These are phyloP conservation scores for Nannoperca obscura DNA, from an alignment of 2,797 vertebrate genomes.

Conservation along the genomic window DNA sequence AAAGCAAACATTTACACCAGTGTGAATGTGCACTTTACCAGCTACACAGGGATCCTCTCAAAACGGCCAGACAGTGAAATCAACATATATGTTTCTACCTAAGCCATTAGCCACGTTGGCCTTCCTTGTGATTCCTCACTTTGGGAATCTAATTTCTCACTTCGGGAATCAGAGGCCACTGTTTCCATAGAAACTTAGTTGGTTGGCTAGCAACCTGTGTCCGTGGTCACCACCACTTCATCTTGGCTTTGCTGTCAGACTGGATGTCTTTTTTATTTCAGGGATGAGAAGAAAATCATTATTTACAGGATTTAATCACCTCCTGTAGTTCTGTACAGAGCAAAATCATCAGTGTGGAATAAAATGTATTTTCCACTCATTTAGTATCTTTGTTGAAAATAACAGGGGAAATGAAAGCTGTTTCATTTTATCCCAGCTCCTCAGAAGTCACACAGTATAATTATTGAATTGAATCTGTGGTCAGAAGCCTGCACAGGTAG, in stretches of 20 bases:
- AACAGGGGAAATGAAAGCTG: neutral
- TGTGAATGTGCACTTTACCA: neutral
- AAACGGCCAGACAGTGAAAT: neutral
- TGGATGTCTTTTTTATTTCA: slow-evolving; percentile 39
- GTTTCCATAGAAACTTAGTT: slow-evolving; percentile 76
- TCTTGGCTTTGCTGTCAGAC: slow-evolving; percentile 41
- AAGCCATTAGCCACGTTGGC: slow-evolving; percentile 3
- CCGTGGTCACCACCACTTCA: slow-evolving; percentile 41
- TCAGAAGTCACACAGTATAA: neutral
- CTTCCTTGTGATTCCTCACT: slow-evolving; percentile 19
- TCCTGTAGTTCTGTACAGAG: neutral
- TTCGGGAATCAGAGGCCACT: slow-evolving; percentile 44
- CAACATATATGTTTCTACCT: neutral
- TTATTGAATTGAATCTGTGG: neutral
- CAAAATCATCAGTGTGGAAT: neutral
- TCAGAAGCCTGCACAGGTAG: neutral
- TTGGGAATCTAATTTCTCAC: slow-evolving; percentile 40
- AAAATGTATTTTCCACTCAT: neutral
- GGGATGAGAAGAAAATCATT: slow-evolving; percentile 7
- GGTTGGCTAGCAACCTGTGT: slow-evolving; percentile 63
- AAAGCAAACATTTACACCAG: slow-evolving; percentile 23
- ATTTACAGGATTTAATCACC: neutral
- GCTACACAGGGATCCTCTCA: neutral
- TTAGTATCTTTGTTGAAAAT: neutral
- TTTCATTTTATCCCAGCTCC: too few relatives aligned